Evolutionary conservation across 1,140 invertebrate species (phyloP).

Genomic region (Papilio dardanus): DNA sequence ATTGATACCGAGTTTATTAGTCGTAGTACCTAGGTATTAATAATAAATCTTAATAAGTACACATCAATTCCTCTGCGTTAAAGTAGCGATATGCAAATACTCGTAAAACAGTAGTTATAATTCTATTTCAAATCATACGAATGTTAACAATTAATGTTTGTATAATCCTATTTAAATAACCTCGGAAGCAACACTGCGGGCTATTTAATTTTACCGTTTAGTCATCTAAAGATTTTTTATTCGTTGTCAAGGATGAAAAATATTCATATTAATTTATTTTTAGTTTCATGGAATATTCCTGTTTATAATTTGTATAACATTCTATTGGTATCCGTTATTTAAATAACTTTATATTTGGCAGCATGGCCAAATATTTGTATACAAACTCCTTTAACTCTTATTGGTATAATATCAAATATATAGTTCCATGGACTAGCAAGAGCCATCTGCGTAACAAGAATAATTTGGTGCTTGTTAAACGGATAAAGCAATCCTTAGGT

Average conservation of each 20-base stretch:
- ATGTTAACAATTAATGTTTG: background rate
- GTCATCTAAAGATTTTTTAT: background rate
- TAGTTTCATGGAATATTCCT: conserved; percentile 13
- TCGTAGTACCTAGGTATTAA: too few relatives aligned
- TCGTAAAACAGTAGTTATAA: too few relatives aligned
- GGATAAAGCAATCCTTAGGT: too few relatives aligned
- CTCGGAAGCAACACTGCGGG: conserved; percentile 1
- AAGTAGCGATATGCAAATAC: too few relatives aligned
- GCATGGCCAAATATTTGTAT: too few relatives aligned
- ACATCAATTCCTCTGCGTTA: background rate
- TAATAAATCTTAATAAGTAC: background rate
- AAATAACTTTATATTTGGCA: background rate
- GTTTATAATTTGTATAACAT: background rate
- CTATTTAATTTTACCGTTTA: conserved; percentile 14
- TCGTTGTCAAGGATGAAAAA: background rate
- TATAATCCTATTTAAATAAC: conserved; percentile 24
- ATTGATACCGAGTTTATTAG: too few relatives aligned
- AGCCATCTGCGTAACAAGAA: too few relatives aligned
- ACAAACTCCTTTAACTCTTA: background rate
- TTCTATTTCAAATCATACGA: background rate
- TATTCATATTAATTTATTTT: conserved; percentile 6
- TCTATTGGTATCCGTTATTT: background rate
- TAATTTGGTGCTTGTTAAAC: too few relatives aligned
- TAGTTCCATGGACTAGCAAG: background rate
- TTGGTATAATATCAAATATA: background rate